Conservation (phyloP, 2,888 invertebrate genomes). For the Cetonia aurata region DNA sequence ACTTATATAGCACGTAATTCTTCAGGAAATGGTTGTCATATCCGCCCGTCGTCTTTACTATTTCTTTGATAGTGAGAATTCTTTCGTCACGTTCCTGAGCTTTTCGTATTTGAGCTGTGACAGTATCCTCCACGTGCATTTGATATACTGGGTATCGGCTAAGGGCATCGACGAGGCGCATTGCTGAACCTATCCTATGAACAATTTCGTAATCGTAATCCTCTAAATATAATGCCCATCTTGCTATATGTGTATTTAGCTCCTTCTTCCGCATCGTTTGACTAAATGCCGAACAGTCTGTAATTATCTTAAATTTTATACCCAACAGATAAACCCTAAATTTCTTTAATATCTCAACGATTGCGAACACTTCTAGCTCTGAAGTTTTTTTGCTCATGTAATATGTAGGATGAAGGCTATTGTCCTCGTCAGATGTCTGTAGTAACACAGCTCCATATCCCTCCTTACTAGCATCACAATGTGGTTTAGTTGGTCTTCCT, state of each 20-base stretch:
- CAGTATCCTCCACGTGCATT: too few relatives aligned
- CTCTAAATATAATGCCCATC: neutral
- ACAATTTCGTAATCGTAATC: too few relatives aligned
- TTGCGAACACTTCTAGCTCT: constrained; percentile 57
- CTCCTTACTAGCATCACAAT: constrained; percentile 54
- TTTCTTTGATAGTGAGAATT: too few relatives aligned
- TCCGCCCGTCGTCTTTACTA: too few relatives aligned
- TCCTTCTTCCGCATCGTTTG: constrained; percentile 21
- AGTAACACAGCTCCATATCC: constrained; percentile 56
- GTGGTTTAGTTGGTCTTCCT: neutral
- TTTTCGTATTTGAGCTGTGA: too few relatives aligned
- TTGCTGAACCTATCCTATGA: too few relatives aligned
- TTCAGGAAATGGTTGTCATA: neutral
- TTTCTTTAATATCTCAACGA: constrained; percentile 58
- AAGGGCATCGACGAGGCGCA: too few relatives aligned
- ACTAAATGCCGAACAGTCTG: constrained; percentile 50
- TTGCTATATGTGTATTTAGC: neutral
- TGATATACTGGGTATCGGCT: too few relatives aligned
- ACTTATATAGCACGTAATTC: neutral
- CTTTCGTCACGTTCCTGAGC: too few relatives aligned
- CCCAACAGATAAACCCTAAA: constrained; percentile 57
- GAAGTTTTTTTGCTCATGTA: constrained; percentile 58
- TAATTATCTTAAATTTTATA: constrained; percentile 48
- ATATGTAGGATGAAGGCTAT: constrained; percentile 55
- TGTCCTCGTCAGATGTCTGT: constrained; percentile 50